These are phyloP conservation scores for Oreohelix idahoensis DNA, from an alignment of 1,140 invertebrate genomes.

Conservation along the genomic window DNA sequence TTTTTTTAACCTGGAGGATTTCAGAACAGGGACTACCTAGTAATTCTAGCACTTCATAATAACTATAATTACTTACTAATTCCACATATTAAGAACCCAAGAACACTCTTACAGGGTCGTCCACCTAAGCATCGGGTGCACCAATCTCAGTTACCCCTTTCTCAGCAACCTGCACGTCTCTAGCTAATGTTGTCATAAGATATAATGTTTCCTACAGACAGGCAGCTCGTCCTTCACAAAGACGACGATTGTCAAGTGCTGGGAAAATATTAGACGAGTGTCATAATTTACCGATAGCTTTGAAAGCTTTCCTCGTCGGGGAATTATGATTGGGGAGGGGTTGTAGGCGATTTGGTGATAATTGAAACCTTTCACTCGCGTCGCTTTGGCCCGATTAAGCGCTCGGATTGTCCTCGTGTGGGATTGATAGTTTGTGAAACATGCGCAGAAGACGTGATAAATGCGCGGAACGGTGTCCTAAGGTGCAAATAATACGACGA, in stretches of 20 bases:
- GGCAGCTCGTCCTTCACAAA: conserved; percentile 13
- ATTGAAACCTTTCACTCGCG: conserved; percentile 34
- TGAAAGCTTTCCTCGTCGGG: background rate
- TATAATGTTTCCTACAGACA: background rate
- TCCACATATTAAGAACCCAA: no score
- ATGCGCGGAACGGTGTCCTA: conserved; percentile 25
- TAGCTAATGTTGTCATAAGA: background rate
- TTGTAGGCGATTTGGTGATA: conserved; percentile 19
- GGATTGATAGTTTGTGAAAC: conserved; percentile 20
- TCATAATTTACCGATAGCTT: conserved; percentile 30
- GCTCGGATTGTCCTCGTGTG: background rate
- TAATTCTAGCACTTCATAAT: no score
- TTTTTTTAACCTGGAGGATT: no score
- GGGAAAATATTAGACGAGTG: conserved; percentile 39
- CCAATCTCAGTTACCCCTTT: no score
- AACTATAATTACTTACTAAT: no score
- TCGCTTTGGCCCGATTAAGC: conserved; percentile 23
- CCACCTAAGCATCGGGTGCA: no score
- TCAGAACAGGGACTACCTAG: no score
- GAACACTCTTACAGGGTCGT: no score
- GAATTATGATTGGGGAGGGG: conserved; percentile 32
- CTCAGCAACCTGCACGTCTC: background rate
- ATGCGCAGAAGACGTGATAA: conserved; percentile 35
- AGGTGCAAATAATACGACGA: conserved; percentile 28
- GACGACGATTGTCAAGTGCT: conserved; percentile 32